Evolutionary conservation across 2,888 invertebrate genomes (phyloP).

Genomic region (Clanis bilineata): DNA sequence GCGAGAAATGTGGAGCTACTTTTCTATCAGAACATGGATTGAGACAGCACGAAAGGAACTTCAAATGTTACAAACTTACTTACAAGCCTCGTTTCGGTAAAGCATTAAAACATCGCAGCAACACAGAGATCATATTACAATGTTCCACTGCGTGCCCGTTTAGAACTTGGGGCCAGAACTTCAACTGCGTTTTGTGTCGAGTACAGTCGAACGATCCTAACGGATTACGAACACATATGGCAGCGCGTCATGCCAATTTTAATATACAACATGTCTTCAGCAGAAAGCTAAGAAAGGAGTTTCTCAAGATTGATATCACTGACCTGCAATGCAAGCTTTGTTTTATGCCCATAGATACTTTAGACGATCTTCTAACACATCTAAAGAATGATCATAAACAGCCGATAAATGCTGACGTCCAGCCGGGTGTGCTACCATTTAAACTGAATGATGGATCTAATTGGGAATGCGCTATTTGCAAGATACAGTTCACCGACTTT

Average conservation of each 20-base stretch:
- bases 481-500: conserved; percentile 67
- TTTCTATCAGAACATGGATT: conserved; percentile 70
- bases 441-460: conserved; percentile 65
- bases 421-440: conserved; percentile 72
- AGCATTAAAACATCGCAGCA: conserved; percentile 67
- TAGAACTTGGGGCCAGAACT: conserved; percentile 74
- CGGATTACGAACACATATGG: conserved; percentile 70
- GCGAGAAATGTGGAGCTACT: conserved; percentile 71
- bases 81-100: conserved; percentile 73
- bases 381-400: conserved; percentile 73
- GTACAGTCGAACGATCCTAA: conserved; percentile 72
- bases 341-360: conserved; percentile 61
- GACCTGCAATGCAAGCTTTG: conserved; percentile 74
- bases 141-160: conserved; percentile 74
- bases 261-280: conserved; percentile 69
- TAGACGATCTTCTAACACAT: conserved; percentile 65
- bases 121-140: conserved; percentile 71
- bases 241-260: conserved; percentile 65
- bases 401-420: conserved; percentile 66
- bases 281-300: conserved; percentile 69
- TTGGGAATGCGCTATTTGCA: conserved; percentile 74
- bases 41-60: conserved; percentile 67
- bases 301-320: conserved; percentile 71
- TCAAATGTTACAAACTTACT: conserved; percentile 68
- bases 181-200: conserved; percentile 70